Evolutionary conservation across 1,140 invertebrate genomes (phyloP).

Genomic region (Macrosteles quadrilineatus): DNA sequence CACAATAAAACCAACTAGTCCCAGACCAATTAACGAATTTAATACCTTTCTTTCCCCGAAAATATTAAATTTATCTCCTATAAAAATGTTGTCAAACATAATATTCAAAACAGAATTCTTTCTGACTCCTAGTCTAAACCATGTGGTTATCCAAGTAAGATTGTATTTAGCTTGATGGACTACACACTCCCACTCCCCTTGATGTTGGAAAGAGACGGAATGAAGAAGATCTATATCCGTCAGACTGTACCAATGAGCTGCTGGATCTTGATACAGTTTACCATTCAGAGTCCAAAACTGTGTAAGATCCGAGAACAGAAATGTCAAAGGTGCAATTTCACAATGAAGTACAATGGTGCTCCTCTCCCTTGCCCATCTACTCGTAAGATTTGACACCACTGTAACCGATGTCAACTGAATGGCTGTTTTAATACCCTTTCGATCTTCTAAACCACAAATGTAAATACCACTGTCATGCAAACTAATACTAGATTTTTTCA

Average conservation of each 20-base stretch:
- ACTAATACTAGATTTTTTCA: not conserved
- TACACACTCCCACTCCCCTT: slow-evolving; percentile 21
- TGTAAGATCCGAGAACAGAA: not conserved
- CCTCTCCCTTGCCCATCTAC: not conserved
- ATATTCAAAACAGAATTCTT: not conserved
- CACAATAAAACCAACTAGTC: too few relatives aligned
- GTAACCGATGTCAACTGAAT: slow-evolving; percentile 3
- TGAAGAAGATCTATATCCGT: not conserved
- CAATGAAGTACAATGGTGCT: not conserved
- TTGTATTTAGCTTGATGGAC: slow-evolving; percentile 2
- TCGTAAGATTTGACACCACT: not conserved
- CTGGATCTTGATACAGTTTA: not conserved
- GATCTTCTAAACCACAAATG: slow-evolving; percentile 4
- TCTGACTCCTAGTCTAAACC: slow-evolving; percentile 16
- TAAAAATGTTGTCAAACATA: not conserved
- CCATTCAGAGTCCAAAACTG: slow-evolving; percentile 1
- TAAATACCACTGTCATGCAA: slow-evolving; percentile 8
- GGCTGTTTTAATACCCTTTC: not conserved
- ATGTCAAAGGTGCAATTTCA: not conserved
- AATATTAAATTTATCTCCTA: too few relatives aligned
- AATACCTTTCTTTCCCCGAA: too few relatives aligned
- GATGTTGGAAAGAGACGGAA: not conserved
- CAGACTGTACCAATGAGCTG: not conserved
- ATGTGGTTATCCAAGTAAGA: slow-evolving; percentile 14
- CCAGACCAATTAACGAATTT: too few relatives aligned